Evolutionary conservation across 2,888 invertebrate species (phyloP).

Genomic region (Nomada fucata): DNA sequence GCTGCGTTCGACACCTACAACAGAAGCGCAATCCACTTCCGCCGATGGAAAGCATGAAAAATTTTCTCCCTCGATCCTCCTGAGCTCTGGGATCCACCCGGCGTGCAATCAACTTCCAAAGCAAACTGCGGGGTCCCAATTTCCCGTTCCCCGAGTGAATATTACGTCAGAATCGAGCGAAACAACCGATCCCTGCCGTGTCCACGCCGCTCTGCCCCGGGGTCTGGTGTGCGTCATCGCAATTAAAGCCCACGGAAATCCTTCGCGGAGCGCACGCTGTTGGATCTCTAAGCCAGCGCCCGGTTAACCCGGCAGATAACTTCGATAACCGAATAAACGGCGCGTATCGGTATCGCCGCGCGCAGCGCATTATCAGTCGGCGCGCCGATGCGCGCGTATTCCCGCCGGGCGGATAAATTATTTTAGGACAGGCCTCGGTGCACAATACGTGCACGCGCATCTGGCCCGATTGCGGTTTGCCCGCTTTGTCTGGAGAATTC

Average conservation of each 20-base stretch:
- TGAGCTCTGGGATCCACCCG: no score
- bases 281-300: constrained; percentile 7
- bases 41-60: no score
- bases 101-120: not conserved
- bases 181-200: not conserved
- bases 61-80: no score
- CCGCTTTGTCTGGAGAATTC: constrained; percentile 74
- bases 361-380: constrained; percentile 59
- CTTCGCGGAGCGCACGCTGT: not conserved
- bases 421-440: constrained; percentile 63
- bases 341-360: constrained; percentile 55
- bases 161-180: not conserved
- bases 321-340: constrained; percentile 67
- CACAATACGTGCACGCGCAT: constrained; percentile 68
- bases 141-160: not conserved
- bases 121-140: not conserved
- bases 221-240: constrained; percentile 24
- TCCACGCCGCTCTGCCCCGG: not conserved
- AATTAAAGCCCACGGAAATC: constrained; percentile 32
- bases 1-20: no score
- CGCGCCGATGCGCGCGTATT: constrained; percentile 25
- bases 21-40: no score
- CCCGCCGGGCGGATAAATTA: constrained; percentile 68
- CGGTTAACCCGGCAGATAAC: constrained; percentile 52
- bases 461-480: constrained; percentile 72